Evolutionary conservation across 1,140 invertebrate species (phyloP).

Genomic region (Zaprionus ghesquierei): DNA sequence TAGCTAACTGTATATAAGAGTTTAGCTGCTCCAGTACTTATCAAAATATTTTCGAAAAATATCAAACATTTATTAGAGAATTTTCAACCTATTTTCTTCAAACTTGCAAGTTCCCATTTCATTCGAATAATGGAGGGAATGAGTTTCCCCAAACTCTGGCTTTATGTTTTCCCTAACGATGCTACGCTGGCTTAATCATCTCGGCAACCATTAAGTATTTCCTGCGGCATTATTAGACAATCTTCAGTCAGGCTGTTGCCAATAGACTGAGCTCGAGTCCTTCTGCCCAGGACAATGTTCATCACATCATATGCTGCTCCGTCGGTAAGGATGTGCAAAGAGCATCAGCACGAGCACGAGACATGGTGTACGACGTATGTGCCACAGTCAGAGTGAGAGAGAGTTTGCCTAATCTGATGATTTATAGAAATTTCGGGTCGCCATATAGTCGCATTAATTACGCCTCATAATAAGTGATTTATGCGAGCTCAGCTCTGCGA

Average conservation of each 20-base stretch:
- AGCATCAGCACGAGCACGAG: not conserved
- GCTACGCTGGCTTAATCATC: constrained; percentile 36
- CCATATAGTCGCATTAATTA: constrained; percentile 77
- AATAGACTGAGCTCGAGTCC: constrained; percentile 22
- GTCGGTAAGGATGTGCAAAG: not conserved
- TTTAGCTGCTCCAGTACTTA: too few species aligned
- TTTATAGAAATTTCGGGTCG: constrained; percentile 77
- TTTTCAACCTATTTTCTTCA: not conserved
- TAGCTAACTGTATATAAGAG: too few species aligned
- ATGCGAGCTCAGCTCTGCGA: constrained; percentile 59
- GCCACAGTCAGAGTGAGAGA: too few species aligned
- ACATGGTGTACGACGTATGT: constrained; percentile 3
- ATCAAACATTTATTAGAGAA: not conserved
- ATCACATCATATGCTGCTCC: constrained; percentile 38
- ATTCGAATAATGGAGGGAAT: constrained; percentile 1
- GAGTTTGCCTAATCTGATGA: constrained; percentile 76
- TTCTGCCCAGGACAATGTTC: not conserved
- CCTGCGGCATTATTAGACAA: constrained; percentile 45
- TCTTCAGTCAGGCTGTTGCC: constrained; percentile 33
- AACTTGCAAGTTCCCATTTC: not conserved
- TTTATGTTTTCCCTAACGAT: constrained; percentile 12
- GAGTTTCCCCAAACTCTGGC: constrained; percentile 6
- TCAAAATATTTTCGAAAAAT: too few species aligned
- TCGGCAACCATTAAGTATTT: constrained; percentile 42
- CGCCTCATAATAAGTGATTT: constrained; percentile 79